Evolutionary conservation across 2,888 invertebrate genomes (phyloP), one percentile per base, ranked within the genome.

Genomic region (Limnephilus rhombicus): DNA sequence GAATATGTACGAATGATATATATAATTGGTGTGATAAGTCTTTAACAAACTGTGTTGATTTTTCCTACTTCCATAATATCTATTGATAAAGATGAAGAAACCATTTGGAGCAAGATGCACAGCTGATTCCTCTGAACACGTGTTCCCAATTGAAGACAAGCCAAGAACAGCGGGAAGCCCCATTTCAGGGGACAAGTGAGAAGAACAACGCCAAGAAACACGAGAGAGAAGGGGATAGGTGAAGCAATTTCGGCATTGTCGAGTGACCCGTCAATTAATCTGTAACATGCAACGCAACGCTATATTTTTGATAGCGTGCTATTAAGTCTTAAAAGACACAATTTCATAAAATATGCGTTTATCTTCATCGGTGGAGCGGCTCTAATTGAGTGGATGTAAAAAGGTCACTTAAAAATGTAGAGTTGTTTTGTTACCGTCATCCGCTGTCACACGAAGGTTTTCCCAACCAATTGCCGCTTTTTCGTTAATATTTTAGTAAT

Each of bases 81-180:
- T 37, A 41, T 83, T 34, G 83, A 68, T n/a, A 9, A 68, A 68
- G 82, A 45, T 29, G 49, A 45, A 86, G 45, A 29, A 45, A 41
- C 85, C 41, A 29, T 37, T 80, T 15, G 68, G 45, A 82, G 45
- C 41, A 83, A 34, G 49, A 86, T 90, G 88, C 92, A 92, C 45
- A 92, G 80, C 88, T 80, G 92, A 83, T 91, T 91, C 80, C 89
- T n/a, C 83, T 68, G 92, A 91, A 91, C 92, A 92, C 92, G 92
- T 92, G 92, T 92, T 91, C 88, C 68, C 92, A 92, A 92, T 92
- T 88, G 89, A 91, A 91, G 91, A 92, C 92, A 92, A 85, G 90
- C 80, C 34, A 31, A 24, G 83, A 31, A 53, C 53, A 7, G 68
- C 68, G 68, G 68, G 68, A 24, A 1, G 68, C 9, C 9, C 9